Evolutionary conservation across 2,113 vertebrate genomes (phyloP), one percentile per base, ranked within the genome.

Genomic region (Zonotrichia leucophrys): DNA sequence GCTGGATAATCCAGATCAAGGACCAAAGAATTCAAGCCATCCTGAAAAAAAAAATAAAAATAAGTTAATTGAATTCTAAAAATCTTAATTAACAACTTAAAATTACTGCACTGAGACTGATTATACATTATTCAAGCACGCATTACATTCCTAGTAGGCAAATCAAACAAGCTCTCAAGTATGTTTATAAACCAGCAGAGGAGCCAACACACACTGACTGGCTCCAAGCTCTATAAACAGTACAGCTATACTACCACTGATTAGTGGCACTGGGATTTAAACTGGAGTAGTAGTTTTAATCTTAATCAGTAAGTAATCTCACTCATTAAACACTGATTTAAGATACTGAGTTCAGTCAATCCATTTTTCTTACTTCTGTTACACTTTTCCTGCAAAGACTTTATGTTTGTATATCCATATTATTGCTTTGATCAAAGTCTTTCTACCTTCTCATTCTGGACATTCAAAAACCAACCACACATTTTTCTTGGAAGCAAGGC

Each of bases 1-100:
- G 99, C 99, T 49, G 99, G 99, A 96, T 99, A 99, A 98, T 99
- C 99, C 97, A 99, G 97, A 97, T 99, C 99, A 96, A 99, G 98
- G 89, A 99, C 99, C 98, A 99, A 94, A 75, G 99, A 99, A 83
- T 99, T 99, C 97, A 99, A 98, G 88, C 99, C 98, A 98, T 99
- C 99, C 99, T 99, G 92, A 9, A 44, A 39, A 35, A 67, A 68
- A 60, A 55, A 84, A 96, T 77, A 75, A 87, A 76, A 92, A 82
- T 3, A 93, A 62, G n/a, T 89, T 94, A 92, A 70, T 37, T 83
- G 49, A 96, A 60, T 95, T 58, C 87, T 95, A 96, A 95, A 95
- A 92, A 87, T 85, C 78, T 76, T 85, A 75, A 63, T 76, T 86
- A 84, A 73, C 77, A 94, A 55, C 55, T 74, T 90, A 79, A 92